Percentiles rank a stretch among this genome's conserved stretches.
Evolutionary conservation across 2,797 vertebrate genomes (phyloP).

Genomic region (Lindbergichthys nudifrons): DNA sequence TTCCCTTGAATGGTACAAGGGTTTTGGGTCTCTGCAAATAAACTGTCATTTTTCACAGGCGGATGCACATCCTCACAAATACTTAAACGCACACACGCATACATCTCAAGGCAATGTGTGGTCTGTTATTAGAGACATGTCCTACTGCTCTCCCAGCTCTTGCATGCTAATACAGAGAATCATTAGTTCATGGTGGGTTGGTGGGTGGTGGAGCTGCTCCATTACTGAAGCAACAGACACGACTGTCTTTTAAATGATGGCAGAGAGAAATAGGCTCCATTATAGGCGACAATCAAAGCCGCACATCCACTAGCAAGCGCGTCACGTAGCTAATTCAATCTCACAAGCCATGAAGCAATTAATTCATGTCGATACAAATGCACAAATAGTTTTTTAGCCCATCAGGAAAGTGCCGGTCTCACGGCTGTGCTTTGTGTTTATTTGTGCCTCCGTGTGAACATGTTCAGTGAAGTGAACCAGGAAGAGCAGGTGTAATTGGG

Average conservation of each 20-base stretch:
- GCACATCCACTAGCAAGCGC: constrained; percentile 66
- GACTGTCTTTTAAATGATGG: constrained; percentile 65
- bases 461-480: constrained; percentile 60
- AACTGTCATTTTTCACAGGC: constrained; percentile 55
- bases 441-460: constrained; percentile 53
- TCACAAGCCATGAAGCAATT: constrained; percentile 82
- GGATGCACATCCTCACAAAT: constrained; percentile 34
- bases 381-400: constrained; percentile 64
- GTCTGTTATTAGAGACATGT: constrained; percentile 32
- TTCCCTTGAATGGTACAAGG: constrained; percentile 58
- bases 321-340: constrained; percentile 84
- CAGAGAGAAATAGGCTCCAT: constrained; percentile 61
- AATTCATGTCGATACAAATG: constrained; percentile 81
- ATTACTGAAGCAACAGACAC: constrained; percentile 54
- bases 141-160: constrained; percentile 34
- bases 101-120: constrained; percentile 9
- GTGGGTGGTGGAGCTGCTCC: constrained; percentile 48
- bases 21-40: constrained; percentile 46
- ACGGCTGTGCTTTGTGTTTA: constrained; percentile 47
- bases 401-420: constrained; percentile 49
- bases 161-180: constrained; percentile 63
- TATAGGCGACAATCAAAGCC: constrained; percentile 74
- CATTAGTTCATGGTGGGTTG: constrained; percentile 62
- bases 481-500: constrained; percentile 80
- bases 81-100: constrained; percentile 4